Base-by-base conservation (phyloP, 1,140 invertebrate species). In the Drosophila nasuta region DNA sequence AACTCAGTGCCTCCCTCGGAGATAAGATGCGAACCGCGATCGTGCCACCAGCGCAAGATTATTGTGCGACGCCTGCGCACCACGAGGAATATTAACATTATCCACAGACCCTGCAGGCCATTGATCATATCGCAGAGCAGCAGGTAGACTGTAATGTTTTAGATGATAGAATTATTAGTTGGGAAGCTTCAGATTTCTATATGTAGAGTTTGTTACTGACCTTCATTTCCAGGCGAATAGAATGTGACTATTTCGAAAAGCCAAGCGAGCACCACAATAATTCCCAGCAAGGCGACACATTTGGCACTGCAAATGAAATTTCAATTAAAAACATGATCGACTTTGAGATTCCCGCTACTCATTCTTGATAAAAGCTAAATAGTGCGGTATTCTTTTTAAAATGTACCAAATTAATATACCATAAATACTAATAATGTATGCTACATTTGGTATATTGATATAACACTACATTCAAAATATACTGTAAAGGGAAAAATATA, bases 11-110 rank as follows among this genome's bases (percentile, higher is more conserved):
- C 62, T 5, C 68, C 60, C 30, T 76, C 59, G 20, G 77, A 67
- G 3, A 92, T 80, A n/a, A 71, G 65, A 63, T 92, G 91, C 0
- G 91, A 89, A 7, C 91, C 91, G 13, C 91, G 76, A 68, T 92
- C 91, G 41, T 91, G 78, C 91, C 91, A 92, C 91, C 91, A 92
- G 10, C 90, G 75, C 13, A 91, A 38, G n/a, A 92, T 92, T 17
- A 92, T 78, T 15, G 87, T 91, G 17, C 91, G 85, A 5, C 91
- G 82, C 38, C 91, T 77, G 1, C 91, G 79, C 1, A 92, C 88
- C 1, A 92, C 87, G 6, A 92, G 65, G 45, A 92, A 92, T n/a
- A 92, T 92, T 0, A 92, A 70, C 67, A 92, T 48, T 8, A 92
- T 81, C 72, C 92, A 91, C 28, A 92, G 79, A 10, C 91, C 91